Base-by-base conservation (phyloP, 2,113 vertebrate species). In the Thalassarche chlororhynchos region DNA sequence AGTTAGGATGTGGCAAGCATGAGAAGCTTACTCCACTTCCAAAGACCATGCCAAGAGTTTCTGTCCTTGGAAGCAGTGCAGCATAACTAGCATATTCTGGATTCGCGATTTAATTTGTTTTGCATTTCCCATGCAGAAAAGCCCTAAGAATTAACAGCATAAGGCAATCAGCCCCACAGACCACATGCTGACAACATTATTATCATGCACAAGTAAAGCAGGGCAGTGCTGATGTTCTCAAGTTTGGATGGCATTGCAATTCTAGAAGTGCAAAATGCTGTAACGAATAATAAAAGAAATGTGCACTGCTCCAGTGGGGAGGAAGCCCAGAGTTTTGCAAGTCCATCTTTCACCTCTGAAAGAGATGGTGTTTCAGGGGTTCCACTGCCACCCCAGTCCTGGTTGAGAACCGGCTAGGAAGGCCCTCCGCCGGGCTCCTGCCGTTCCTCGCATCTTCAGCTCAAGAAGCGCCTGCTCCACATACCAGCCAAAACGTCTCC, bases 181-280 rank as follows among this genome's bases (percentile, higher is more conserved):
- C 40, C 64, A 10, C 9, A 8, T 2, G 32, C 64, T 40, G 82
- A 40, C 8, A 24, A 3, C 0, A 0, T 3, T 11, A 3, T 17
- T 29, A 4, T 8, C 6, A 12, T 1, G 51, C n/a, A 7, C 8
- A 6, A 25, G 69, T 2, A 5, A 24, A 40, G 72, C 60, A 1
- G 26, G 40, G 32, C 69, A 26, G 47, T 1, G 66, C 92, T 28
- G 64, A 8, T 26, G 52, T 8, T 52, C 34, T 2, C 64, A 2
- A 5, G 31, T 3, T 3, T 6, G 71, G 46, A 2, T 17, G 64
- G n/a, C 36, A 7, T 0, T 12, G 36, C 46, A 16, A 6, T 8
- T 38, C 36, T 31, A 23, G 9, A 4, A 14, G 47, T 4, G 51
- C 17, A 42, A 51, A 66, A 4, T 4, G 14, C 54, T 52, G 4